Conservation (phyloP, 2,888 invertebrate species). For the Pomacea canaliculata region DNA sequence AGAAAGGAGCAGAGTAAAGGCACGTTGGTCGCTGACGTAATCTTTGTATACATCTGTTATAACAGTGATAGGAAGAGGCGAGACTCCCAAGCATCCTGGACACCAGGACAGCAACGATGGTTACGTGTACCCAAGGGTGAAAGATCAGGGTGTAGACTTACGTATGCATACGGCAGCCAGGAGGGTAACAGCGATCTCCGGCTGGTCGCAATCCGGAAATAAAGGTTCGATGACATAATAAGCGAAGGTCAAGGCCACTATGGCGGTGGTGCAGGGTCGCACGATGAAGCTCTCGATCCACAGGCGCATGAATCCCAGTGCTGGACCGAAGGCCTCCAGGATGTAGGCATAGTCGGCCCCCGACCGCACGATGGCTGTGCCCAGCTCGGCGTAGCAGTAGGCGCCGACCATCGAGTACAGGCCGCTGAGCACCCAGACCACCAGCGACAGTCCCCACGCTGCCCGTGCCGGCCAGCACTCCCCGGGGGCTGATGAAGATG, state of each 20-base stretch:
- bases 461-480: slow-evolving; percentile 89
- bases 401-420: slow-evolving; percentile 97
- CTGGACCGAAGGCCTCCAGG: slow-evolving; percentile 98
- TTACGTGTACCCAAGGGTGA: no score
- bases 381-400: slow-evolving; percentile 97
- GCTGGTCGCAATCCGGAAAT: slow-evolving; percentile 94
- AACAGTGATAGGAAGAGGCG: no score
- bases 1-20: no score
- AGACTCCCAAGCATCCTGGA: no score
- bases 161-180: slow-evolving; percentile 94
- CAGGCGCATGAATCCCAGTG: slow-evolving; percentile 93
- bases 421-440: slow-evolving; percentile 91
- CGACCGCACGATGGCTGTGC: slow-evolving; percentile 80
- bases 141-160: slow-evolving; percentile 74
- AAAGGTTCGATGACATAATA: slow-evolving; percentile 95
- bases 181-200: slow-evolving; percentile 86
- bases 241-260: slow-evolving; percentile 90
- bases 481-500: slow-evolving; percentile 95
- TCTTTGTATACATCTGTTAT: no score
- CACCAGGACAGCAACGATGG: no score
- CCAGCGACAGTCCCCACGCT: slow-evolving; percentile 91
- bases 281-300: slow-evolving; percentile 99
- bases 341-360: slow-evolving; percentile 99
- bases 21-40: no score
- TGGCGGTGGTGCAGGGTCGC: slow-evolving; percentile 87